Percentiles rank a stretch among this genome's conserved stretches.
Conservation (phyloP, 2,888 invertebrate genomes). For the Cremastinae sp. region DNA sequence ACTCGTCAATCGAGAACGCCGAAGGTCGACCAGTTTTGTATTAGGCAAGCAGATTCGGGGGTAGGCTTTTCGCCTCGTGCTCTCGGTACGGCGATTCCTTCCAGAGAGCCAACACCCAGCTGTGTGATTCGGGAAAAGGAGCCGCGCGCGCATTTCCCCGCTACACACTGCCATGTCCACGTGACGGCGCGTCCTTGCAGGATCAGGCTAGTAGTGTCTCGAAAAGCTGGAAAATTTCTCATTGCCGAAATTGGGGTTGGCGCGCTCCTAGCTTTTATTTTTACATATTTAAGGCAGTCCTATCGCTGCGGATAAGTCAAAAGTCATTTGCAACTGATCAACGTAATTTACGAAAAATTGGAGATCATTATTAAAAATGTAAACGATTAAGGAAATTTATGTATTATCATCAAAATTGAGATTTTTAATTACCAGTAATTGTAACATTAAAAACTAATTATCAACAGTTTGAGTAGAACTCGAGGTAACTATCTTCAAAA, state of each 20-base stretch:
- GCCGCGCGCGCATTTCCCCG: slow-evolving; percentile 21
- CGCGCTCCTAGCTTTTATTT: not conserved
- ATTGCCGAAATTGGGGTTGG: slow-evolving; percentile 59
- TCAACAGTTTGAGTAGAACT: too few species aligned
- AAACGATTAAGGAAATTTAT: too few species aligned
- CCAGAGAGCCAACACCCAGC: not conserved
- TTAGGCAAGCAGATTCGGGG: slow-evolving; percentile 78
- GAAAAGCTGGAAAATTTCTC: slow-evolving; percentile 65
- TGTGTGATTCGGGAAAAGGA: not conserved
- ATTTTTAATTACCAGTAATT: too few species aligned
- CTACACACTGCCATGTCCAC: slow-evolving; percentile 69
- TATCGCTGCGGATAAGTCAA: not conserved
- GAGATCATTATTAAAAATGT: too few species aligned
- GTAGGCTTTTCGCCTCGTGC: slow-evolving; percentile 65
- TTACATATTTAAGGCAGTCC: not conserved
- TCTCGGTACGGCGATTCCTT: too few species aligned
- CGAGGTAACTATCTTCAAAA: too few species aligned
- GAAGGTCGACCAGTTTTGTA: slow-evolving; percentile 79
- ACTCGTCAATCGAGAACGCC: slow-evolving; percentile 79
- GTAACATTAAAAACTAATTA: too few species aligned
- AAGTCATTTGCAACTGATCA: too few species aligned
- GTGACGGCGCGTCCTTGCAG: slow-evolving; percentile 78
- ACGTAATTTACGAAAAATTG: too few species aligned
- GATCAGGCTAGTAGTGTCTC: slow-evolving; percentile 76
- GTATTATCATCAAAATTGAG: too few species aligned